A percentile compares a stretch with the other conserved stretches of the same genome.
These are phyloP conservation scores for Microtus montanus DNA, from an alignment of 2,113 vertebrate species.

Conservation along the genomic window DNA sequence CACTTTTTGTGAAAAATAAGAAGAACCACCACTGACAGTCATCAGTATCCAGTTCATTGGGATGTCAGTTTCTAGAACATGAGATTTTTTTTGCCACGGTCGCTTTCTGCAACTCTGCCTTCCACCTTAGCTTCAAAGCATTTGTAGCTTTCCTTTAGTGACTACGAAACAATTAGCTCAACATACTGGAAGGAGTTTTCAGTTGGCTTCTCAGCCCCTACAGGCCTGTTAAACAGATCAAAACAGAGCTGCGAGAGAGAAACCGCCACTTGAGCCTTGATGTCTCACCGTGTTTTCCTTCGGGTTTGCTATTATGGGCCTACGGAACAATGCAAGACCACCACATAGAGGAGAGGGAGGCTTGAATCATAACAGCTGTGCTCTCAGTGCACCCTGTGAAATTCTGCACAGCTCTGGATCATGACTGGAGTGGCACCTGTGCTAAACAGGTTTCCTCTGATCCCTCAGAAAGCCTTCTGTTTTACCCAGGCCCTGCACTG, in stretches of 20 bases:
- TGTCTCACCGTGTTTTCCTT: constrained; percentile 55
- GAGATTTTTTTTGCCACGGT: neutral
- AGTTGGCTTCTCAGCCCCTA: neutral
- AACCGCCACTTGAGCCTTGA: neutral
- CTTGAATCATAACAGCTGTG: constrained; percentile 84
- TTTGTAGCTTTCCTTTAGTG: neutral
- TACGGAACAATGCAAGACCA: constrained; percentile 76
- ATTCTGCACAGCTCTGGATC: constrained; percentile 83
- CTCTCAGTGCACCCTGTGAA: constrained; percentile 77
- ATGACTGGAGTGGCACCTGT: constrained; percentile 86
- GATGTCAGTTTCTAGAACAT: neutral
- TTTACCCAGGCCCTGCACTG: constrained; percentile 79
- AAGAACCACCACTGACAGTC: neutral
- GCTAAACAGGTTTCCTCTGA: constrained; percentile 86
- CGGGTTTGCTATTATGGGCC: constrained; percentile 73
- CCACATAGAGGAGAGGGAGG: constrained; percentile 43
- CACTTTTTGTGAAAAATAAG: neutral
- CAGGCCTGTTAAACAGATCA: constrained; percentile 24
- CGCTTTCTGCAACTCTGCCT: neutral
- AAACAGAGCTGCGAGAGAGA: neutral
- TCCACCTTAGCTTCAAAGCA: constrained; percentile 44
- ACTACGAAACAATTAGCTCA: constrained; percentile 16
- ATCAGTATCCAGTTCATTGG: neutral
- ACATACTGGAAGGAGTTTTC: constrained; percentile 20
- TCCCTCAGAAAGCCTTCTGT: constrained; percentile 83